Percentiles rank a stretch among this genome's conserved stretches.
Conservation (phyloP, 2,113 vertebrate species). For the Fregetta grallaria region DNA sequence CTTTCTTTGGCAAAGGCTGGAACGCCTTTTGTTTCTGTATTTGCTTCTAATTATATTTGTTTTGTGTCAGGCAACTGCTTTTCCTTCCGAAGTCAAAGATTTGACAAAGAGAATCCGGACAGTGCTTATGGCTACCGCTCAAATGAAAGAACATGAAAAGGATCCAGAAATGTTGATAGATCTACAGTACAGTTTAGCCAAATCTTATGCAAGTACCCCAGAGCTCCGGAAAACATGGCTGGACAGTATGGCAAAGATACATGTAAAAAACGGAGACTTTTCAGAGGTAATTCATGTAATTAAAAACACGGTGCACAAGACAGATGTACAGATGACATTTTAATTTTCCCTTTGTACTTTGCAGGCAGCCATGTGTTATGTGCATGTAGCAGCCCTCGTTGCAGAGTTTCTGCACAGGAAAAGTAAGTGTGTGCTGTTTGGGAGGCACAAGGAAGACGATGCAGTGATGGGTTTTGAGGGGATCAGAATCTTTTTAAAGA, state of each 20-base stretch:
- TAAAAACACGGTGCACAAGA: background rate
- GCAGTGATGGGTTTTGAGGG: background rate
- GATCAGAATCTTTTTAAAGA: background rate
- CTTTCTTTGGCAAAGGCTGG: background rate
- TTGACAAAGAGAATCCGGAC: slow-evolving; percentile 96
- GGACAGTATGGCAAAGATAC: slow-evolving; percentile 97
- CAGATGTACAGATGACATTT: background rate
- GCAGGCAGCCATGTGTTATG: slow-evolving; percentile 94
- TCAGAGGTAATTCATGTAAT: slow-evolving; percentile 83
- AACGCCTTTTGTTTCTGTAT: background rate
- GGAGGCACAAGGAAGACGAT: background rate
- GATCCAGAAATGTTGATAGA: slow-evolving; percentile 97
- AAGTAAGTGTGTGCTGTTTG: slow-evolving; percentile 80
- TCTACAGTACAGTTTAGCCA: slow-evolving; percentile 95
- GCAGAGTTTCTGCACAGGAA: slow-evolving; percentile 94
- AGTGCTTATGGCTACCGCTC: slow-evolving; percentile 96
- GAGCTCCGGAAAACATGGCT: slow-evolving; percentile 96
- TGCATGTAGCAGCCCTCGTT: slow-evolving; percentile 92
- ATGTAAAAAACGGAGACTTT: slow-evolving; percentile 91
- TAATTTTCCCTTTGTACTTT: slow-evolving; percentile 52
- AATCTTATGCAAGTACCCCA: slow-evolving; percentile 95
- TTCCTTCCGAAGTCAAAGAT: slow-evolving; percentile 94
- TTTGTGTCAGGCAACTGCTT: slow-evolving; percentile 83
- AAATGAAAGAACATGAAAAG: slow-evolving; percentile 96
- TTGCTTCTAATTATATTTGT: background rate